phyloP scores from a whole-genome alignment of 2,113 vertebrate genomes.

The Dromas ardeola region DNA sequence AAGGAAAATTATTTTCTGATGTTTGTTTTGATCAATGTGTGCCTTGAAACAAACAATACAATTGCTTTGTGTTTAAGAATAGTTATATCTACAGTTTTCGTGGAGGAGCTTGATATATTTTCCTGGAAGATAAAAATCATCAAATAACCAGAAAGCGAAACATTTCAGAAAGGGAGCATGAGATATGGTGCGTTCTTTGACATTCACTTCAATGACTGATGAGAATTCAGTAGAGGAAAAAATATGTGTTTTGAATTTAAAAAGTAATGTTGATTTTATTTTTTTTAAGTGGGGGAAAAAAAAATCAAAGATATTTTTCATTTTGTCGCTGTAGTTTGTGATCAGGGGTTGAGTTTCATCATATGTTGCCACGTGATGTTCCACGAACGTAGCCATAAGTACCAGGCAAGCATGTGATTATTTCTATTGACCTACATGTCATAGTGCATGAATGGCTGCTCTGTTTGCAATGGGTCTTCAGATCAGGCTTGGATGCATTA shows the following conservation, averaged over 20 bases:
- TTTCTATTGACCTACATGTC: slow-evolving; percentile 21
- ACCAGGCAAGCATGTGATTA: slow-evolving; percentile 19
- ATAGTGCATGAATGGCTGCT: slow-evolving; percentile 41
- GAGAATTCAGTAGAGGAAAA: not conserved
- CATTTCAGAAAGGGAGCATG: not conserved
- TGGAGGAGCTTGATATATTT: not conserved
- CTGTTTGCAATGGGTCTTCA: slow-evolving; percentile 18
- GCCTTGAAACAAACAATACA: not conserved
- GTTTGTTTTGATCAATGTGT: not conserved
- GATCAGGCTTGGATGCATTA: slow-evolving; percentile 4
- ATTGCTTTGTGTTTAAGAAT: not conserved
- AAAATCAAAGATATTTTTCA: not conserved
- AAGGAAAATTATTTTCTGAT: not conserved
- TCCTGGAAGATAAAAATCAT: not conserved
- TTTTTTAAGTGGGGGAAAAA: not conserved
- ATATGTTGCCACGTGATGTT: not conserved
- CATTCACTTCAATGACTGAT: not conserved
- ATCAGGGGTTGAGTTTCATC: not conserved
- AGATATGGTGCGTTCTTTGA: not conserved
- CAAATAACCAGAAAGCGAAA: not conserved
- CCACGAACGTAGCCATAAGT: not conserved
- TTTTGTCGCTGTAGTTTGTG: not conserved
- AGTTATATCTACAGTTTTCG: not conserved
- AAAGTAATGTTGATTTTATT: not conserved
- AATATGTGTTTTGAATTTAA: not conserved